These are phyloP conservation scores for Embiotoca jacksoni DNA, from an alignment of 2,113 vertebrate species.

Conservation along the genomic window DNA sequence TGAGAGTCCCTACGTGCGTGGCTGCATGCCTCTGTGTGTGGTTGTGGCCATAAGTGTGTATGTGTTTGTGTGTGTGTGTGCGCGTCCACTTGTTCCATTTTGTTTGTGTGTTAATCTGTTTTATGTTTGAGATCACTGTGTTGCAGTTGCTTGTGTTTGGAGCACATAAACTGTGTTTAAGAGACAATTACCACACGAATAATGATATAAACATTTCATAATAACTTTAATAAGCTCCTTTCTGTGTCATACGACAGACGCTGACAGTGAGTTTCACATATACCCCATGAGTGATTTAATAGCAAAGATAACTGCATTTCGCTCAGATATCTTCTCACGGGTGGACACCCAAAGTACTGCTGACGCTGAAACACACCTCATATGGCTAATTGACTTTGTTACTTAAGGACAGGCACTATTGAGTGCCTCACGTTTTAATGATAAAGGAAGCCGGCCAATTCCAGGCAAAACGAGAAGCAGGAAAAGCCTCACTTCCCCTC, in stretches of 20 bases:
- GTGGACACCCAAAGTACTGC: slow-evolving; percentile 33
- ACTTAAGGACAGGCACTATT: slow-evolving; percentile 31
- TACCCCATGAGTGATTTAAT: slow-evolving; percentile 36
- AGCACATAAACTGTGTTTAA: slow-evolving; percentile 60
- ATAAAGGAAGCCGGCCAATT: slow-evolving; percentile 15
- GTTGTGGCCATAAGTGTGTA: neutral
- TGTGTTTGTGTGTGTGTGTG: neutral
- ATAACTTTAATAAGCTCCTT: slow-evolving; percentile 63
- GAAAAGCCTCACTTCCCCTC: neutral
- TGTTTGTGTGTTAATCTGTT: slow-evolving; percentile 37
- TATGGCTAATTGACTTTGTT: slow-evolving; percentile 43
- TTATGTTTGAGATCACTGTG: slow-evolving; percentile 37
- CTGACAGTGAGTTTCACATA: slow-evolving; percentile 55
- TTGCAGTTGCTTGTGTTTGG: slow-evolving; percentile 29
- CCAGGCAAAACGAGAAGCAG: neutral
- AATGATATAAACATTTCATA: slow-evolving; percentile 59
- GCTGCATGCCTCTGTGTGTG: slow-evolving; percentile 5
- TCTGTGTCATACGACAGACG: slow-evolving; percentile 58
- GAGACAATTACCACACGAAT: slow-evolving; percentile 62
- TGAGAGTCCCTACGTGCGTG: slow-evolving; percentile 19
- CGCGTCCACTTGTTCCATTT: slow-evolving; percentile 5
- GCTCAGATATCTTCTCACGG: slow-evolving; percentile 7
- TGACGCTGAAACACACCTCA: slow-evolving; percentile 27
- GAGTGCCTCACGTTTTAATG: slow-evolving; percentile 32
- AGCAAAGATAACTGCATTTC: slow-evolving; percentile 52